phyloP scores from a whole-genome alignment of 2,113 vertebrate species.

The Martes martes region DNA sequence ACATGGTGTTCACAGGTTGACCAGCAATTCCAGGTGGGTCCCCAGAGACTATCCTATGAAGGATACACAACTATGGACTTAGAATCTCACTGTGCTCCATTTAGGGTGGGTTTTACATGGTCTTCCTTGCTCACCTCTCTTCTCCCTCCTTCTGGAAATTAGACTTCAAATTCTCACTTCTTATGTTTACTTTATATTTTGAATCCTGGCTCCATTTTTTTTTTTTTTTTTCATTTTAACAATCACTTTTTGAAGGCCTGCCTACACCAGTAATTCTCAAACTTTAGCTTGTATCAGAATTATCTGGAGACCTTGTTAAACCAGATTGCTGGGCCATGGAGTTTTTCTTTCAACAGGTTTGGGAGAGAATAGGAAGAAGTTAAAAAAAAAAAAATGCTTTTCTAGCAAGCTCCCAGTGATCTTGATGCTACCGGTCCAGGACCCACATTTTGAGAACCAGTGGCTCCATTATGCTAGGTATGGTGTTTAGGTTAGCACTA shows the following conservation, averaged over 20 bases:
- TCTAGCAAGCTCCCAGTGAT: not conserved
- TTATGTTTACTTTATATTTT: not conserved
- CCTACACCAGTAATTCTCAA: not conserved
- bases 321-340: not conserved
- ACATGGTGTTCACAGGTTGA: not conserved
- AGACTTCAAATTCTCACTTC: not conserved
- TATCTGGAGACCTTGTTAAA: not conserved
- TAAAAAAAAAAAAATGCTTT: not conserved
- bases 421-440: not conserved
- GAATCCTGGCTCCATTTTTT: not conserved
- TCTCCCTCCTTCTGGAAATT: not conserved
- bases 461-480: not conserved
- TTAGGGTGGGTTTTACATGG: rapidly evolving
- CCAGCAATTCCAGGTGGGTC: too few species aligned
- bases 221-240: not conserved
- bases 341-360: not conserved
- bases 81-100: not conserved
- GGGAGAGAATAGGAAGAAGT: not conserved
- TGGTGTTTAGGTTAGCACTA: not conserved
- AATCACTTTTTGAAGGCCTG: not conserved
- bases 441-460: not conserved
- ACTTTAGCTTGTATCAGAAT: not conserved
- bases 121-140: not conserved
- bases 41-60: not conserved
- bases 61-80: too few species aligned